Conservation (phyloP, 2,797 vertebrate genomes). For the Peromyscus aztecus region DNA sequence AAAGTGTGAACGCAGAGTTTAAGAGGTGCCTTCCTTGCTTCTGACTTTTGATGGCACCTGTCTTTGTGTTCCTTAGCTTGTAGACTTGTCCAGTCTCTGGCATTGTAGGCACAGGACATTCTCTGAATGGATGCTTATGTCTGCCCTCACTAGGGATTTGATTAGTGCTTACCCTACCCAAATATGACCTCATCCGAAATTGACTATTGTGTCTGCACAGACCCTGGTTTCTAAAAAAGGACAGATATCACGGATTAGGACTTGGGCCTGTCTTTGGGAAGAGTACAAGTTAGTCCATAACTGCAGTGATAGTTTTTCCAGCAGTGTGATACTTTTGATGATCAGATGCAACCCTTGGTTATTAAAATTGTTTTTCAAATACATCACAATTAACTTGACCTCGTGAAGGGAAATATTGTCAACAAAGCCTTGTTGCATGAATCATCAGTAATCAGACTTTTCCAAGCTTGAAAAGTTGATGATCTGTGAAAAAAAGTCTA, state of each 20-base stretch:
- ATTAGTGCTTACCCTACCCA: background rate
- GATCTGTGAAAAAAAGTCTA: conserved; percentile 21
- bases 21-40: background rate
- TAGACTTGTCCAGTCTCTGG: background rate
- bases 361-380: conserved; percentile 45
- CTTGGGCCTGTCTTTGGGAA: background rate
- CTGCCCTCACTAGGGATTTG: conserved; percentile 12
- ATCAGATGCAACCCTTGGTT: background rate
- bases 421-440: background rate
- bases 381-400: conserved; percentile 26
- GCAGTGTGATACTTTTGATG: conserved; percentile 38
- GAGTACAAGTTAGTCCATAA: background rate
- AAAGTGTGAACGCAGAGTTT: conserved; percentile 27
- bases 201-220: background rate
- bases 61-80: background rate
- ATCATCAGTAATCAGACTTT: conserved; percentile 14
- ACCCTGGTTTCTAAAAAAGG: conserved; percentile 26
- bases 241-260: background rate
- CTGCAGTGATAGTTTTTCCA: conserved; percentile 9
- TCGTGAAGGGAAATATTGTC: background rate
- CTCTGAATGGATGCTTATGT: background rate
- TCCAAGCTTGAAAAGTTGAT: conserved; percentile 30
- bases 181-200: background rate
- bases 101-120: background rate
- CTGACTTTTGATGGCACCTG: background rate